These are phyloP conservation scores for Eublepharis macularius DNA, from an alignment of 2,113 vertebrate genomes.

Conservation along the genomic window DNA sequence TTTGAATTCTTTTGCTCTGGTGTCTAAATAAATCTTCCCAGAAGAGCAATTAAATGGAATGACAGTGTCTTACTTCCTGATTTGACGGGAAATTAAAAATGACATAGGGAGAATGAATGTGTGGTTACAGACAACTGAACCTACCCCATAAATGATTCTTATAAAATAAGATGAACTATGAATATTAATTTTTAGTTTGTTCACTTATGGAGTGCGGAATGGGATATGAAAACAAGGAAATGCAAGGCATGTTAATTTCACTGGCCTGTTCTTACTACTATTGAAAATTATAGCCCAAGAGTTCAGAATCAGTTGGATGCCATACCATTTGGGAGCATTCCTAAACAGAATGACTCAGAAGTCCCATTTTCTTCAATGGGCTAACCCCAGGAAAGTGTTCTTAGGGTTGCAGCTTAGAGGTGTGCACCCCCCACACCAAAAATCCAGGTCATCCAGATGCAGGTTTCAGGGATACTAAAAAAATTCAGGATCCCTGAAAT, in stretches of 20 bases:
- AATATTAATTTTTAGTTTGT: not conserved
- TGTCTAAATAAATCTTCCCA: not conserved
- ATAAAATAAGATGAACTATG: not conserved
- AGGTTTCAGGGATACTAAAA: too few species aligned
- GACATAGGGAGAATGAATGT: not conserved
- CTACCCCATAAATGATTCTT: not conserved
- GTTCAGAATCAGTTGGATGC: not conserved
- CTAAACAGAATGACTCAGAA: too few species aligned
- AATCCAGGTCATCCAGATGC: too few species aligned
- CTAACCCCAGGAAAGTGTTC: too few species aligned
- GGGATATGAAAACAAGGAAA: not conserved
- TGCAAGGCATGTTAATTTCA: not conserved
- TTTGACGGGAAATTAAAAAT: not conserved
- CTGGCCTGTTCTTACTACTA: not conserved
- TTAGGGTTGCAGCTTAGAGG: too few species aligned
- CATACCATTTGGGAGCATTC: not conserved
- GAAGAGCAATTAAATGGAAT: not conserved
- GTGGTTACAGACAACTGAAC: not conserved
- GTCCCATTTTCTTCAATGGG: too few species aligned
- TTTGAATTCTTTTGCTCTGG: not conserved
- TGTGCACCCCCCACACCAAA: too few species aligned
- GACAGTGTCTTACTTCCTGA: not conserved
- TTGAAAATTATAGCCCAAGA: too few species aligned
- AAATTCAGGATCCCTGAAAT: too few species aligned
- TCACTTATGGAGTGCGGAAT: not conserved